Evolutionary conservation across 2,797 vertebrate genomes (phyloP).

Genomic region (Lepus townsendii): DNA sequence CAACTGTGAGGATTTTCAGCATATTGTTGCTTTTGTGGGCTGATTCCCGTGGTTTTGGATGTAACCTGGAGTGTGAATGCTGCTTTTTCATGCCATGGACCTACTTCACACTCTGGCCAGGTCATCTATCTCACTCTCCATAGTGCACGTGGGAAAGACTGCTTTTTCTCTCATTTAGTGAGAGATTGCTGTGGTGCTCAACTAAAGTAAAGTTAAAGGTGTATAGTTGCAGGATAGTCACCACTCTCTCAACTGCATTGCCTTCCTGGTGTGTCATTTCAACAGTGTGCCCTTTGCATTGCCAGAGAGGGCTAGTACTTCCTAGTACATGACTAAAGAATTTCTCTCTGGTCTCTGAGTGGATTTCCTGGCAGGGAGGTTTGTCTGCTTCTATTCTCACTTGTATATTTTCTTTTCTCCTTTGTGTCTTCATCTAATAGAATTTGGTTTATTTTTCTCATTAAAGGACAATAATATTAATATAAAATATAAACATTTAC

Average conservation of each 20-base stretch:
- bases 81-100: background rate
- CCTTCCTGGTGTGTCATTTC: background rate
- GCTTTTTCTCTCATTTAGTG: background rate
- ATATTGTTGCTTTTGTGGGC: background rate
- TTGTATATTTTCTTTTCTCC: constrained; percentile 54
- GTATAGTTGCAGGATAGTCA: background rate
- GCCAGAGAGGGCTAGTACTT: background rate
- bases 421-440: constrained; percentile 1
- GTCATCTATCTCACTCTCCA: background rate
- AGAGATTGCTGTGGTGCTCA: background rate
- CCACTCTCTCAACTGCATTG: background rate
- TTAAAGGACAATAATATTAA: background rate
- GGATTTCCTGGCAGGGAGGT: background rate
- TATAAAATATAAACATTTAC: background rate
- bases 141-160: background rate
- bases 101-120: background rate
- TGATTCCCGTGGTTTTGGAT: background rate
- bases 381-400: background rate
- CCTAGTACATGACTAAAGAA: background rate
- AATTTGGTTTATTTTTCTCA: constrained; percentile 35
- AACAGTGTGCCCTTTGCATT: background rate
- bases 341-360: background rate
- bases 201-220: background rate
- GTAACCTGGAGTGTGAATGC: background rate
- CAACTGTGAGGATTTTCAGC: background rate